phyloP scores from a whole-genome alignment of 1,140 invertebrate species.

The Telenomus remus region DNA sequence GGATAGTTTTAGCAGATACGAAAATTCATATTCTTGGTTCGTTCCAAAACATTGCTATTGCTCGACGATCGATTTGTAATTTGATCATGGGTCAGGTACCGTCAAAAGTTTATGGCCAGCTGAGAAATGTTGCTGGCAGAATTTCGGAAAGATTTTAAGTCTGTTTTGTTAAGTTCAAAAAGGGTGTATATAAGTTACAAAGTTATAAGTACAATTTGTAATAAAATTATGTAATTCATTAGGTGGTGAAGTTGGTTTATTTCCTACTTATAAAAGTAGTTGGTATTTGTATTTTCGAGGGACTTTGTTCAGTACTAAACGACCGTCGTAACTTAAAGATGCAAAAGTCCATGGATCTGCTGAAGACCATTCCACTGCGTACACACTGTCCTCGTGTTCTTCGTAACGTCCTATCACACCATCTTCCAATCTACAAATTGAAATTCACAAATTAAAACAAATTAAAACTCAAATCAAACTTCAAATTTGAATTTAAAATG shows the following conservation, averaged over 20 bases:
- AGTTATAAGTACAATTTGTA: background rate
- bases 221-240: no score
- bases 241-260: no score
- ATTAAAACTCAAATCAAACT: no score
- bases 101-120: slow-evolving; percentile 96
- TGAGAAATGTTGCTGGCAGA: slow-evolving; percentile 88
- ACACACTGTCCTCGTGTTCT: slow-evolving; percentile 98
- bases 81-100: slow-evolving; percentile 97
- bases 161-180: background rate
- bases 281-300: slow-evolving; percentile 94
- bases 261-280: slow-evolving; percentile 86
- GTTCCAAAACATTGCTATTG: slow-evolving; percentile 97
- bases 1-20: slow-evolving; percentile 96
- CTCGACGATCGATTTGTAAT: slow-evolving; percentile 96
- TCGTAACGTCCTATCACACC: slow-evolving; percentile 92
- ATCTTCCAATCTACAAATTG: slow-evolving; percentile 80
- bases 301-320: slow-evolving; percentile 93
- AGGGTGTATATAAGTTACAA: slow-evolving; percentile 5
- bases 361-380: slow-evolving; percentile 96
- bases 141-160: slow-evolving; percentile 87
- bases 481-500: no score
- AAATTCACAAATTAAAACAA: slow-evolving; percentile 5
- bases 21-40: slow-evolving; percentile 99
- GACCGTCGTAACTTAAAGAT: slow-evolving; percentile 96
- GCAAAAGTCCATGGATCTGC: slow-evolving; percentile 99